phyloP scores from a whole-genome alignment of 2,113 vertebrate species.

The Mus pahari region DNA sequence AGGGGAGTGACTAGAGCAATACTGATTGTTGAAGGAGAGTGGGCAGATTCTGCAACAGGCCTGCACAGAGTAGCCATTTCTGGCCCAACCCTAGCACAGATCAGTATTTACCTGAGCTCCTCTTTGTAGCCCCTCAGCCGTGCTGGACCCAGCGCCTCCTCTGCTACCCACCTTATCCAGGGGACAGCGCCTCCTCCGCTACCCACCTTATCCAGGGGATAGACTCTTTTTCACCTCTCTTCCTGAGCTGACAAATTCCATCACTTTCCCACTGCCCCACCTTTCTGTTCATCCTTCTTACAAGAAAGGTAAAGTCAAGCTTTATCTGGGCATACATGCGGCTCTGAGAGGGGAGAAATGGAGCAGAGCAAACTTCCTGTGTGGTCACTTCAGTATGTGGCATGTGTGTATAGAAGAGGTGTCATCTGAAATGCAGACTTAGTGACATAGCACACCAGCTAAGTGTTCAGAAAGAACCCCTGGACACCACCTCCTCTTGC shows the following conservation, averaged over 20 bases:
- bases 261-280: background rate
- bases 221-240: background rate
- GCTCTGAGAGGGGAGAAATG: background rate
- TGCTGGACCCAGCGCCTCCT: background rate
- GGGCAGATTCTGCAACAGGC: background rate
- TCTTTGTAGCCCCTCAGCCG: background rate
- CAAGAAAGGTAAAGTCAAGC: background rate
- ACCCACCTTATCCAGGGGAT: background rate
- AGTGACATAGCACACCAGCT: background rate
- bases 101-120: background rate
- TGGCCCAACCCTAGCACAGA: background rate
- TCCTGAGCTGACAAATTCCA: background rate
- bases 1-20: background rate
- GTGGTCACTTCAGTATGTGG: background rate
- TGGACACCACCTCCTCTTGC: background rate
- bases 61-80: background rate
- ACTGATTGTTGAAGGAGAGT: background rate
- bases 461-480: background rate
- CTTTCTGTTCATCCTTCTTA: background rate
- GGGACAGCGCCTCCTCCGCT: background rate
- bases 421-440: background rate
- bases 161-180: background rate
- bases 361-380: background rate
- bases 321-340: background rate
- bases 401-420: too few species aligned